Evolutionary conservation across 2,113 vertebrate species (phyloP).

Genomic region (Chitala chitala): DNA sequence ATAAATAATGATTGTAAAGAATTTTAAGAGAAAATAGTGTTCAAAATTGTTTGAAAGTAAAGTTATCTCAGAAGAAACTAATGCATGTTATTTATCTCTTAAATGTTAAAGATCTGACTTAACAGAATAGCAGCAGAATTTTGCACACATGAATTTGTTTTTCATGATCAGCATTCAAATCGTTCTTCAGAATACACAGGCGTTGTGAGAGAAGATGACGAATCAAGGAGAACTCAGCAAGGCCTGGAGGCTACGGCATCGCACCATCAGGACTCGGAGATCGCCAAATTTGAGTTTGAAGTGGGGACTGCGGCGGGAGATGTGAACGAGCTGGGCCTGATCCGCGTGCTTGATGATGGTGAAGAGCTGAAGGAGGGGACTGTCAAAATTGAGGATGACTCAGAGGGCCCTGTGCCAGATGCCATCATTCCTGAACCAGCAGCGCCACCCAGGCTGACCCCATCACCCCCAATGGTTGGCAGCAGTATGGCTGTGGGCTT

Average conservation of each 20-base stretch:
- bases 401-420: slow-evolving; percentile 28
- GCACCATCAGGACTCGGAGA: slow-evolving; percentile 22
- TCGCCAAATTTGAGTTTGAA: slow-evolving; percentile 43
- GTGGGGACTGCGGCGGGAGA: slow-evolving; percentile 38
- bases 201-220: slow-evolving; percentile 10
- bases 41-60: too few relatives aligned
- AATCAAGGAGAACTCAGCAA: slow-evolving; percentile 22
- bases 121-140: too few relatives aligned
- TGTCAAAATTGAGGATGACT: slow-evolving; percentile 42
- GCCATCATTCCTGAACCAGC: slow-evolving; percentile 3
- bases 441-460: slow-evolving; percentile 8
- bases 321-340: slow-evolving; percentile 42
- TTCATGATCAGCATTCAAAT: background rate
- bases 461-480: slow-evolving; percentile 19
- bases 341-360: slow-evolving; percentile 40
- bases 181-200: slow-evolving; percentile 34
- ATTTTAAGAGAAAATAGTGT: too few relatives aligned
- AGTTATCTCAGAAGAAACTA: too few relatives aligned
- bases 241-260: slow-evolving; percentile 11
- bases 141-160: background rate
- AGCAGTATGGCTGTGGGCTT: slow-evolving; percentile 22
- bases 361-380: slow-evolving; percentile 38
- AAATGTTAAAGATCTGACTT: too few relatives aligned
- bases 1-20: too few relatives aligned
- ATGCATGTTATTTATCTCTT: too few relatives aligned